phyloP scores from a whole-genome alignment of 2,797 vertebrate species.

The Sebastes taczanowskii region DNA sequence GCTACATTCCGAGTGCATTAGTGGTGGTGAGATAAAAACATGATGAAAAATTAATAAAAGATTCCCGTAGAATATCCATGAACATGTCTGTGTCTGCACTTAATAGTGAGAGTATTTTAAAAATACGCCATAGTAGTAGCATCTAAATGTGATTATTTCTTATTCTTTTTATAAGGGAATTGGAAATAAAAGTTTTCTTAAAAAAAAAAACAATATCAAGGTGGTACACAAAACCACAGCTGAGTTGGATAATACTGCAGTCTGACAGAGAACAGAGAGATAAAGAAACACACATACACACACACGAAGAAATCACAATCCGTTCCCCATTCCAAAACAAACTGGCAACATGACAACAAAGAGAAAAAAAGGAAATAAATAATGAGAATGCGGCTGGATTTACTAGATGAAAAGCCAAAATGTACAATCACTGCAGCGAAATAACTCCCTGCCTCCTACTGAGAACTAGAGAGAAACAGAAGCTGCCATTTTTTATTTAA shows the following conservation, averaged over 20 bases:
- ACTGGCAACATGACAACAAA: constrained; percentile 44
- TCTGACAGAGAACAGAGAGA: constrained; percentile 10
- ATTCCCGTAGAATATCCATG: background rate
- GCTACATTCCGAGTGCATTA: constrained; percentile 4
- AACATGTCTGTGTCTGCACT: constrained; percentile 6
- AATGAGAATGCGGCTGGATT: constrained; percentile 39
- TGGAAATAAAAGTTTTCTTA: constrained; percentile 1
- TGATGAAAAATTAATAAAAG: constrained; percentile 46
- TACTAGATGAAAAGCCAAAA: constrained; percentile 54
- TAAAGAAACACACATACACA: background rate
- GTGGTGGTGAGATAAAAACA: constrained; percentile 29
- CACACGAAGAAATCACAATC: constrained; percentile 33
- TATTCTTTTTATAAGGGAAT: background rate
- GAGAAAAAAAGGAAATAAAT: constrained; percentile 41
- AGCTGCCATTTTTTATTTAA: background rate
- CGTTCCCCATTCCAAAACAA: constrained; percentile 34
- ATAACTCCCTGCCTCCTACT: constrained; percentile 24
- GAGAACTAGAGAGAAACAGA: constrained; percentile 18
- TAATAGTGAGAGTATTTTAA: background rate
- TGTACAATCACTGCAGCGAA: constrained; percentile 34
- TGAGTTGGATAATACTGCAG: constrained; percentile 16
- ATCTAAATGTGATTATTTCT: constrained; percentile 8
- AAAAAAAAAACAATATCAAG: constrained; percentile 11
- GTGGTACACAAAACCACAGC: constrained; percentile 14
- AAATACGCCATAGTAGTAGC: background rate